Conservation (phyloP, 2,113 vertebrate genomes). For the Paradisaea rubra region DNA sequence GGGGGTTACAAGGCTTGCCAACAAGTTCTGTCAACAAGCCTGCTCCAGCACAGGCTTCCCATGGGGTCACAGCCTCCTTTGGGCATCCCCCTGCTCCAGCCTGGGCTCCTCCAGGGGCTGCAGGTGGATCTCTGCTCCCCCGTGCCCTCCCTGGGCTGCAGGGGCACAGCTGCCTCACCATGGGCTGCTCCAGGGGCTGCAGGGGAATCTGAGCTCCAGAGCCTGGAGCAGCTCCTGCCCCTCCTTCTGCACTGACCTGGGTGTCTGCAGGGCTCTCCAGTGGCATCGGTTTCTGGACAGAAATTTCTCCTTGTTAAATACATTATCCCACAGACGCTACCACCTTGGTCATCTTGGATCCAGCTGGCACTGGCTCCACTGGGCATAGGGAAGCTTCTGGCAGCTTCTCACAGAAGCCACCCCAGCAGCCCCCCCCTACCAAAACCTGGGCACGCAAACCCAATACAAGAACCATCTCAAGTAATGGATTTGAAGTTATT, state of each 20-base stretch:
- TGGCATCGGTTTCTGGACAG: too few species aligned
- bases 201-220: neutral
- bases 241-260: neutral
- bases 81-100: neutral
- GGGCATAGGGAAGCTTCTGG: neutral
- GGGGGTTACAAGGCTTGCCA: fast-evolving
- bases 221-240: neutral
- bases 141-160: neutral
- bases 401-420: neutral
- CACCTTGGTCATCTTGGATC: neutral
- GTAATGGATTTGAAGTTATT: conserved; percentile 26
- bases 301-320: neutral
- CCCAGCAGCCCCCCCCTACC: fast-evolving
- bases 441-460: neutral
- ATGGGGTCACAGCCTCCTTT: neutral
- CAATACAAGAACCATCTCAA: neutral
- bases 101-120: neutral
- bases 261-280: neutral
- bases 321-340: fast-evolving
- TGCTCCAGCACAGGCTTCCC: neutral
- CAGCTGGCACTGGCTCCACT: neutral
- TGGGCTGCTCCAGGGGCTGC: neutral
- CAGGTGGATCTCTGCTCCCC: neutral
- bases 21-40: neutral
- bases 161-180: neutral